phyloP scores from a whole-genome alignment of 2,888 invertebrate genomes.

The Thymelicus lineola region DNA sequence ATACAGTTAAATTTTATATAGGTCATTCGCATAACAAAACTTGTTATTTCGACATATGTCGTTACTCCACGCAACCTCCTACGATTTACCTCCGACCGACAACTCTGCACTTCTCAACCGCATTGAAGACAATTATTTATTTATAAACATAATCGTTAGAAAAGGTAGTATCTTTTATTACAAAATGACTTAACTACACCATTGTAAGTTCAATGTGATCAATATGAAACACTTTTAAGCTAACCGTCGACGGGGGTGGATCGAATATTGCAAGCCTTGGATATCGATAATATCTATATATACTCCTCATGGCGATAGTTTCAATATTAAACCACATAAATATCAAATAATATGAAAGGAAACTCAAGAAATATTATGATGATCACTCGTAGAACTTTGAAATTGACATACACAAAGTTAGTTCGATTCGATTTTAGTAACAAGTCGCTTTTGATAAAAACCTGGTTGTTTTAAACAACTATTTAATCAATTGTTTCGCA shows the following conservation, averaged over 20 bases:
- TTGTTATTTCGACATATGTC: too few relatives aligned
- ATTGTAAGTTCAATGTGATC: not conserved
- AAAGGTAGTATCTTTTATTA: conserved; percentile 5
- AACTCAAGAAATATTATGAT: too few relatives aligned
- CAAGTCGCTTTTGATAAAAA: too few relatives aligned
- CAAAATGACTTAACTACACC: conserved; percentile 5
- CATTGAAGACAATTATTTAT: not conserved
- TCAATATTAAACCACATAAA: not conserved
- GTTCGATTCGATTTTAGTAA: too few relatives aligned
- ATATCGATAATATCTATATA: not conserved
- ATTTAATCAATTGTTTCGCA: too few relatives aligned
- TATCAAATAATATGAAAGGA: too few relatives aligned
- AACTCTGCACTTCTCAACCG: not conserved
- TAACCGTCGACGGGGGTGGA: not conserved
- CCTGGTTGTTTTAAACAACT: too few relatives aligned
- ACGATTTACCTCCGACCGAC: not conserved
- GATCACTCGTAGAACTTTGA: too few relatives aligned
- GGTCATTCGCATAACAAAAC: not conserved
- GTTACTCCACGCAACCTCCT: too few relatives aligned
- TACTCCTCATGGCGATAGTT: not conserved
- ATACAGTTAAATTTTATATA: not conserved
- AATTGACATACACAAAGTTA: too few relatives aligned
- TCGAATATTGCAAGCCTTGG: not conserved
- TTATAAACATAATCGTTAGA: conserved; percentile 1
- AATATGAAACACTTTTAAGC: not conserved